Evolutionary conservation across 2,888 invertebrate species (phyloP).

Genomic region (Coremacera marginata): DNA sequence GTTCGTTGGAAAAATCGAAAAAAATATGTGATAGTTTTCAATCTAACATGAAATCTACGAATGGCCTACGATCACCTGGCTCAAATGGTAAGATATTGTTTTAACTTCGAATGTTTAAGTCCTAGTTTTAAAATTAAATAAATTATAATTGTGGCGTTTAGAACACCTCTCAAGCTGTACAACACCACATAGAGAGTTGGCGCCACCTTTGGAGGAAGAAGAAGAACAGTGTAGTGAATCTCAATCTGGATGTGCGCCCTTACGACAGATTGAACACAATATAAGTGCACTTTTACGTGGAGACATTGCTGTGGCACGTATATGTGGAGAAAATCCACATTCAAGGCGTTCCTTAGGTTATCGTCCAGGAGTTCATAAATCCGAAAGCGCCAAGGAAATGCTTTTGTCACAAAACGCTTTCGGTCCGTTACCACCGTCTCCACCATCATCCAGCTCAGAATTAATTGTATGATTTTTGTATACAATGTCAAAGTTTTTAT

Average conservation of each 20-base stretch:
- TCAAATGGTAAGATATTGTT: constrained; percentile 6
- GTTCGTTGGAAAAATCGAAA: neutral
- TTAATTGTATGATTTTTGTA: constrained; percentile 49
- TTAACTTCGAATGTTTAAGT: neutral
- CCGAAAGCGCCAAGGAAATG: constrained; percentile 81
- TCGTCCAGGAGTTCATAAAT: constrained; percentile 78
- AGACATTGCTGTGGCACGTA: constrained; percentile 61
- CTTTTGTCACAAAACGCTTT: constrained; percentile 68
- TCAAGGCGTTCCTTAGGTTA: constrained; percentile 67
- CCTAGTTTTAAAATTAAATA: neutral
- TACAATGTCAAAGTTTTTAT: neutral
- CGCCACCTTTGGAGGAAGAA: constrained; percentile 78
- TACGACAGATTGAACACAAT: constrained; percentile 80
- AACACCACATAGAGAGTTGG: constrained; percentile 75
- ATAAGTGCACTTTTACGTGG: constrained; percentile 77
- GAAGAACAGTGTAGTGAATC: constrained; percentile 75
- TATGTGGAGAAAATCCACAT: constrained; percentile 59
- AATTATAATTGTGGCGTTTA: neutral
- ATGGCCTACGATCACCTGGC: constrained; percentile 22
- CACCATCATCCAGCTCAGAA: constrained; percentile 64
- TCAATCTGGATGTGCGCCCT: constrained; percentile 73
- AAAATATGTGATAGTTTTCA: constrained; percentile 1
- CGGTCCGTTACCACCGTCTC: constrained; percentile 69
- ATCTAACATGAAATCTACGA: constrained; percentile 7
- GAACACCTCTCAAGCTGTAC: constrained; percentile 64